A percentile compares a stretch with the other conserved stretches of the same genome.
These are phyloP conservation scores for Heliopora coerulea DNA, from an alignment of 92 coral and sea anemone species.

Conservation along the genomic window DNA sequence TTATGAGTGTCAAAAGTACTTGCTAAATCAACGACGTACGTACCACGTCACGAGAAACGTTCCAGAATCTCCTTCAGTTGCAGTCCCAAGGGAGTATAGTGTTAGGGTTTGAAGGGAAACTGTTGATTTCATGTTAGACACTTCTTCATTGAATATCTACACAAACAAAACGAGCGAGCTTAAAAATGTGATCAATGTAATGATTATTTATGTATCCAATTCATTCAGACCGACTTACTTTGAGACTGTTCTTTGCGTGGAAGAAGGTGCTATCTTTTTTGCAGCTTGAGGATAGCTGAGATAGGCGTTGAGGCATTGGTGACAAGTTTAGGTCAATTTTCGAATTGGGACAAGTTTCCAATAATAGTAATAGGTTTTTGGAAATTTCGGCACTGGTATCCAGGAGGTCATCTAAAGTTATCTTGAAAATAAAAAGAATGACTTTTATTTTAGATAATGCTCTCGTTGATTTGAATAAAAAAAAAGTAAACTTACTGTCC, in stretches of 20 bases:
- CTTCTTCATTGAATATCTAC: not conserved
- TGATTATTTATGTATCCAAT: not conserved
- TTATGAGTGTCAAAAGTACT: not conserved
- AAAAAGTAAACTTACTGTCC: conserved; percentile 57
- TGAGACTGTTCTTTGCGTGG: not conserved
- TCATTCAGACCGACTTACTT: not conserved
- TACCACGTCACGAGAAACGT: conserved; percentile 28
- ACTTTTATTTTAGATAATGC: not conserved
- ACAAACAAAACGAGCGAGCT: no score
- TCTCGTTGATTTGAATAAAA: not conserved
- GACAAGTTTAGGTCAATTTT: not conserved
- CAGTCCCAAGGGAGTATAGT: conserved; percentile 29
- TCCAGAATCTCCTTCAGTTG: not conserved
- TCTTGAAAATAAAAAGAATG: not conserved
- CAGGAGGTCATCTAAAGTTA: conserved; percentile 3
- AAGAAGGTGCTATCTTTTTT: conserved; percentile 1
- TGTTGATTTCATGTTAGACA: conserved; percentile 28
- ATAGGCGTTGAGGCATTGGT: conserved; percentile 21
- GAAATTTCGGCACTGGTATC: not conserved
- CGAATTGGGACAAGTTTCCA: conserved; percentile 18
- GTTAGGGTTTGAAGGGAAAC: conserved; percentile 24
- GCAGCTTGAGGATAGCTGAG: conserved; percentile 24
- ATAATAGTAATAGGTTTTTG: not conserved
- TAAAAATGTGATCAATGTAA: no score
- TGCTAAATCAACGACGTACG: not conserved